Base-by-base conservation (phyloP, 2,113 vertebrate genomes). In the Periophthalmus modestus region DNA sequence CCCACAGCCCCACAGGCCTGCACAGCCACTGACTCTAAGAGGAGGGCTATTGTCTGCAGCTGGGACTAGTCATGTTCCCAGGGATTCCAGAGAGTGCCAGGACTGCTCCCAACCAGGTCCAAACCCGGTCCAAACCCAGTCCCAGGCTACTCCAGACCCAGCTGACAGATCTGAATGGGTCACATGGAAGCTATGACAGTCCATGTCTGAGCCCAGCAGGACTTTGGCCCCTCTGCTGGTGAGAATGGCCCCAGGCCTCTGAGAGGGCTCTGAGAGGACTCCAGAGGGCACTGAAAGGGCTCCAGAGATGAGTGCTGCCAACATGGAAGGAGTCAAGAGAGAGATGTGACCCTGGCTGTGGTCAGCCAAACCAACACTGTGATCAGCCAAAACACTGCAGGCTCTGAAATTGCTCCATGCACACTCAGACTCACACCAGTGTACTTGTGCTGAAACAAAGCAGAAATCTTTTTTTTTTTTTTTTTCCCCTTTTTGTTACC, bases 181-280 rank as follows among this genome's bases (percentile, higher is more conserved):
- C 78, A 70, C 52, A 75, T 62, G 39, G 72, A 78, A 68, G 48
- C 48, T 7, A 33, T 87, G 88, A 89, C 84, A 86, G 57, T 87
- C 71, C 69, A 87, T 84, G 89, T 71, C 77, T 71, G 69, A 18
- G 47, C 75, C 33, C 90, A 84, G 81, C 72, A 21, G 68, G 83
- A 46, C 71, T 1, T 66, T 50, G 66, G 88, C 76, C 86, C 83
- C 86, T 83, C 81, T 75, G 72, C 89, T 88, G 82, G 80, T 83
- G 88, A 85, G 87, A 89, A 88, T 82, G 73, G 78, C 80, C 43
- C 62, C 69, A 66, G 48, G 58, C 7, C 10, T 10, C 9, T 43
- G 7, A 43, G 39, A 43, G 39, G 39, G 71, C 74, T 84, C 76
- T 89, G 78, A 87, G 52, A 50, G 36, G 36, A 4, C 47, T 83